Evolutionary conservation across 1,140 invertebrate genomes (phyloP).

Genomic region (Heterodera schachtii): DNA sequence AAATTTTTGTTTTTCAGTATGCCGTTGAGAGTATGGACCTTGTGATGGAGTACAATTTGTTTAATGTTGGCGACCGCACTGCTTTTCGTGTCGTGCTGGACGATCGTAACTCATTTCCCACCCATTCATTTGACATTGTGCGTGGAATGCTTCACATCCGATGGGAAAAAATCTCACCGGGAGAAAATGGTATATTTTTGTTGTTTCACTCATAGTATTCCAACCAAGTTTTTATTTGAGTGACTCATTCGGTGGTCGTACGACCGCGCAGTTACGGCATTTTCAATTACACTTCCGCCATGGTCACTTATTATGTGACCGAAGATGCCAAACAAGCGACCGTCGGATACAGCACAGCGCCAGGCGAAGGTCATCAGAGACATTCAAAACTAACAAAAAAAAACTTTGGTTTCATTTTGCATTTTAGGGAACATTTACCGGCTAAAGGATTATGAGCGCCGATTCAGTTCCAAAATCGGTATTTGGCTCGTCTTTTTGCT

Average conservation of each 20-base stretch:
- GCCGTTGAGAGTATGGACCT: slow-evolving; percentile 97
- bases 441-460: slow-evolving; percentile 92
- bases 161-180: slow-evolving; percentile 50
- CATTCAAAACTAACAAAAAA: slow-evolving; percentile 14
- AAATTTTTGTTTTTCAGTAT: slow-evolving; percentile 71
- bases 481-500: slow-evolving; percentile 89
- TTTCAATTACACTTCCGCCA: slow-evolving; percentile 94
- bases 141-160: slow-evolving; percentile 61
- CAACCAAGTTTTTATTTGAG: neutral
- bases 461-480: slow-evolving; percentile 92
- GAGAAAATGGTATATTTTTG: slow-evolving; percentile 39
- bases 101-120: slow-evolving; percentile 64
- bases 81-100: slow-evolving; percentile 63
- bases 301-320: slow-evolving; percentile 82
- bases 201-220: neutral
- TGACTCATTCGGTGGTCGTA: slow-evolving; percentile 84
- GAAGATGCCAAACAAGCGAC: slow-evolving; percentile 69
- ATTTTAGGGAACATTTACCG: slow-evolving; percentile 77
- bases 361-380: slow-evolving; percentile 79
- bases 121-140: slow-evolving; percentile 63
- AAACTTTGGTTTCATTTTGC: slow-evolving; percentile 8
- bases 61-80: slow-evolving; percentile 69
- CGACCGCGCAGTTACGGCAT: slow-evolving; percentile 85
- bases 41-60: slow-evolving; percentile 79
- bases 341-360: slow-evolving; percentile 85